These are phyloP conservation scores for Cephus cinctus DNA, from an alignment of 1,140 invertebrate genomes.

Conservation along the genomic window DNA sequence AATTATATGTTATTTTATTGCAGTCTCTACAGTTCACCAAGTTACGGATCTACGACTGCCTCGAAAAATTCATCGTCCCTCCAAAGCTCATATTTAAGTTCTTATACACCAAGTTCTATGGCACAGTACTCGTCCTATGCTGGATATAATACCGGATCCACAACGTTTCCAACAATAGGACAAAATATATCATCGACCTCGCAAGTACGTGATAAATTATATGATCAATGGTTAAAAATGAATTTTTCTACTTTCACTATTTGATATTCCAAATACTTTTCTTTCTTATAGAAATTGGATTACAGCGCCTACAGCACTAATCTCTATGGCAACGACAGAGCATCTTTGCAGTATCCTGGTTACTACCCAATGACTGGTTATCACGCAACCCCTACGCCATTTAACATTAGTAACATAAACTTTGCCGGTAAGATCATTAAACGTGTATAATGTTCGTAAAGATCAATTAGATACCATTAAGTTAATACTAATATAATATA, in stretches of 20 bases:
- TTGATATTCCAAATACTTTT: too few relatives aligned
- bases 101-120: slow-evolving; percentile 50
- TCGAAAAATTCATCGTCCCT: slow-evolving; percentile 56
- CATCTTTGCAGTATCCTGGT: slow-evolving; percentile 50
- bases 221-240: slow-evolving; percentile 21
- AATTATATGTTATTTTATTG: slow-evolving; percentile 12
- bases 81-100: slow-evolving; percentile 51
- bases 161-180: slow-evolving; percentile 56
- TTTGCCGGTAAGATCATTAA: slow-evolving; percentile 41
- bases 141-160: slow-evolving; percentile 59
- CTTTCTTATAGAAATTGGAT: slow-evolving; percentile 44
- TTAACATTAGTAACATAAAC: slow-evolving; percentile 53
- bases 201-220: slow-evolving; percentile 59
- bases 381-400: slow-evolving; percentile 48
- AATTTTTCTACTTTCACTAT: not conserved
- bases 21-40: slow-evolving; percentile 47
- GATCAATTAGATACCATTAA: too few relatives aligned
- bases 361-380: slow-evolving; percentile 53
- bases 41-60: slow-evolving; percentile 40
- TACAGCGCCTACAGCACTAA: slow-evolving; percentile 49
- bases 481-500: slow-evolving; percentile 7
- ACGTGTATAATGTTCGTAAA: not conserved
- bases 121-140: slow-evolving; percentile 61
- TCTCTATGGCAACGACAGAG: slow-evolving; percentile 51
- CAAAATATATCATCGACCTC: slow-evolving; percentile 66